phyloP scores from a whole-genome alignment of 2,888 invertebrate genomes.

The Ypsolopha sequella region DNA sequence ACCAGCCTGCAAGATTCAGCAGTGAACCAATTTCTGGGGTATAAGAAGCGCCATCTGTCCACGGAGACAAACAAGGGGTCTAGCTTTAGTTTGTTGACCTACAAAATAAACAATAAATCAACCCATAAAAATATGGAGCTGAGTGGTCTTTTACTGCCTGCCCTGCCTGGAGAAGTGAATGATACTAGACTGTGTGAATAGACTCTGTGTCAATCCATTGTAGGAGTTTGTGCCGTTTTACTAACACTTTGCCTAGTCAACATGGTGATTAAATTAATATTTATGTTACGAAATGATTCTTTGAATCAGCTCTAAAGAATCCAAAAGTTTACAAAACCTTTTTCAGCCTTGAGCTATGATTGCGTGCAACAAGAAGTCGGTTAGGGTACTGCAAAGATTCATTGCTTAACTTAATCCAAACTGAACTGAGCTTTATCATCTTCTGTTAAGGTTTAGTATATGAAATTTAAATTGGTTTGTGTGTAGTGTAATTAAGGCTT shows the following conservation, averaged over 20 bases:
- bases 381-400: conserved; percentile 7
- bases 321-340: conserved; percentile 35
- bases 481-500: conserved; percentile 33
- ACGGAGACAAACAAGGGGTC: background rate
- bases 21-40: no score
- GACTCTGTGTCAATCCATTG: no score
- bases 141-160: background rate
- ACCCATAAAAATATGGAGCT: conserved; percentile 1
- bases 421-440: background rate
- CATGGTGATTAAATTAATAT: no score
- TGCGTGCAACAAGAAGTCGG: conserved; percentile 34
- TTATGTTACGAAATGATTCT: no score
- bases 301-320: no score
- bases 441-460: background rate
- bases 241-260: no score
- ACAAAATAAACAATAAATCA: conserved; percentile 2
- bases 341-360: conserved; percentile 31
- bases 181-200: no score
- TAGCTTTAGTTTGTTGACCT: background rate
- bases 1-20: no score
- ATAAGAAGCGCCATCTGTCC: background rate
- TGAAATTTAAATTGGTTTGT: background rate
- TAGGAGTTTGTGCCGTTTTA: no score
- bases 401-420: background rate
- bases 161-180: background rate